Base-by-base conservation (phyloP, 2,113 vertebrate species). In the Glaucomys volans region DNA sequence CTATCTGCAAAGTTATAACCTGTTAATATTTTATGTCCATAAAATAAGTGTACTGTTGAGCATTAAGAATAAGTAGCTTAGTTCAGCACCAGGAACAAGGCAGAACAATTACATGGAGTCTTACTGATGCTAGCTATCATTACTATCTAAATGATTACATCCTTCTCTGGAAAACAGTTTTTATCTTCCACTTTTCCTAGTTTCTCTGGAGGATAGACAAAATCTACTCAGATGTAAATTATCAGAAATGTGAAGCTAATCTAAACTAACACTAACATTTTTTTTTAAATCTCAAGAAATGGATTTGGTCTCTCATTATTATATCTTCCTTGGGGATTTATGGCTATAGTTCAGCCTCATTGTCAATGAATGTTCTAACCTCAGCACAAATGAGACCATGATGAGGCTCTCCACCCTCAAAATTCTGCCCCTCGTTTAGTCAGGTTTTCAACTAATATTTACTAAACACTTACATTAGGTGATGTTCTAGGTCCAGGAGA, bases 11-110 rank as follows among this genome's bases (percentile, higher is more conserved):
- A 30, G 32, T 64, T 81, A 74, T 30, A 83, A 44, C 35, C 17
- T 0, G 17, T 76, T 11, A 94, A 96, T 94, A 97, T 67, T 92
- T 92, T 22, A 59, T 82, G 17, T 28, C 17, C 42, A 97, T 93
- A 20, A 7, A 91, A 87, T 79, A 91, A 28, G 42, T 37, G 4
- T 17, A 44, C 10, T 54, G 35, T 54, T 89, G 82, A 82, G 37
- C 30, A 96, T 52, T 2, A 80, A 20, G 76, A 76, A 1, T 42
- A 35, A 92, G 77, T 69, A 80, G 4, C 9, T 69, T 87, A 75
- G 50, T 20, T 85, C 5, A 57, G 30, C 72, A 74, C 5, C 35
- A 90, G 8, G 54, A 95, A 88, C 40, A 76, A 92, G 20, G 18
- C 67, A 94, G 92, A 89, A 4, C 35, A 71, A n/a, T 76, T 59